A percentile compares a stretch with the other conserved stretches of the same genome.
Evolutionary conservation across 2,888 invertebrate species (phyloP).

Genomic region (Uropetala carovei): DNA sequence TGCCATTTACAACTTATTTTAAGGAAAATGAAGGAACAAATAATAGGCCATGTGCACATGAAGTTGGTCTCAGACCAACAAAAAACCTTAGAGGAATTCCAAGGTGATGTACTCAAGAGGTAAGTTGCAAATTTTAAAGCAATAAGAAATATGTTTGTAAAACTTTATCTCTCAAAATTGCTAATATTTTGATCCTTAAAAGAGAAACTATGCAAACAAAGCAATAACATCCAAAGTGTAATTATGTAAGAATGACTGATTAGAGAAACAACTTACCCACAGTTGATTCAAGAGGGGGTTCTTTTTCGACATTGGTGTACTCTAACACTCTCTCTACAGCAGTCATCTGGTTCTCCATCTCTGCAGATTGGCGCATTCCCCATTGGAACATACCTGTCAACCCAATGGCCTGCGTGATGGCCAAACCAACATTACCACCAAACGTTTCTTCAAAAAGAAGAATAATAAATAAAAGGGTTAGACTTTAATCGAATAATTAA

Average conservation of each 20-base stretch:
- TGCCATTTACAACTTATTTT: too few relatives aligned
- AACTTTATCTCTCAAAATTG: not conserved
- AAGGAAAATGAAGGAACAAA: too few relatives aligned
- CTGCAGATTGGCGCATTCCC: slow-evolving; percentile 88
- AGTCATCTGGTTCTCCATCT: slow-evolving; percentile 86
- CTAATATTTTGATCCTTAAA: not conserved
- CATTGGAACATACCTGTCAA: slow-evolving; percentile 89
- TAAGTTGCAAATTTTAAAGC: too few relatives aligned
- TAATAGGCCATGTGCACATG: too few relatives aligned
- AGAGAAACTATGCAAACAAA: not conserved
- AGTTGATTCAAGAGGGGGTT: slow-evolving; percentile 81
- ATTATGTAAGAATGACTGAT: not conserved
- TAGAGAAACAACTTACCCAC: slow-evolving; percentile 73
- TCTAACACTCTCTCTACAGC: slow-evolving; percentile 89
- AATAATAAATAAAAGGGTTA: too few relatives aligned
- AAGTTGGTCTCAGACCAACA: too few relatives aligned
- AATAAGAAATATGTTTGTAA: not conserved
- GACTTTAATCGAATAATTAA: too few relatives aligned
- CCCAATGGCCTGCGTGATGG: slow-evolving; percentile 84
- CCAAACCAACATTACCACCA: slow-evolving; percentile 84
- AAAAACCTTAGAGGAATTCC: too few relatives aligned
- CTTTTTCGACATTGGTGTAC: slow-evolving; percentile 85
- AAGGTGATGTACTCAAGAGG: too few relatives aligned
- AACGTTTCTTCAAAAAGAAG: slow-evolving; percentile 76
- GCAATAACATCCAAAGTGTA: not conserved